Base-by-base conservation (phyloP, 2,888 invertebrate genomes). In the Blastobasis lacticolella region DNA sequence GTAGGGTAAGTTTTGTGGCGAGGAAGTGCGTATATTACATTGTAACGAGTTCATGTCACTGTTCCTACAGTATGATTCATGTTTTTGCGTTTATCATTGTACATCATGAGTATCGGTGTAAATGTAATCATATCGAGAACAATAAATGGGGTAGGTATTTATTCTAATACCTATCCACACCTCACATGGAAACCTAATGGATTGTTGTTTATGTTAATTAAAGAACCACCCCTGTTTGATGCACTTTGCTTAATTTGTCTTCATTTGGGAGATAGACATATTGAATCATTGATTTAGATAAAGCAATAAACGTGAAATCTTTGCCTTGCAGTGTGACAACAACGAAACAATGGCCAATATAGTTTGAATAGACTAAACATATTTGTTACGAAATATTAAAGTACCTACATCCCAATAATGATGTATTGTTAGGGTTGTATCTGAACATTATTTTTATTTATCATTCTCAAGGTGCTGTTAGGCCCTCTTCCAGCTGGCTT, bases 401-500 rank as follows among this genome's bases (percentile, higher is more conserved):
- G 41, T 7, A 41, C 41, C 9, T 8, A 8, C 9, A 7, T 8
- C 41, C 8, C 7, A 9, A 41, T 8, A 41, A 8, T 8, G 1
- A 41, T 41, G 41, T 41, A 45, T n/a, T 49, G 47, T n/a, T 50
- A 45, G n/a, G 45, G 10, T 37, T 41, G 46, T 46, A 23, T 45
- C 45, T n/a, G 1, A 6, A 8, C 6, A 45, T 10, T 7, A 38
- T 5, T 7, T 40, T 44, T 44, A 42, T 49, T 40, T 42, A 47
- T 51, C 44, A 43, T 9, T 49, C 54, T 46, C 1, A 59, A 94
- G 94, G 94, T 94, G 6, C 91, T 95, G 68, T 78, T 96, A 47
- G 95, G 95, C 0, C 93, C 94, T 4, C 82, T 96, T 37, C 95
- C 96, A 0, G 87, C 91, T 6, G 94, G 94, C 58, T 96, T 96